A percentile compares a stretch with the other conserved stretches of the same genome.
These are phyloP conservation scores for Magallana gigas DNA, from an alignment of 1,140 invertebrate species.

Conservation along the genomic window DNA sequence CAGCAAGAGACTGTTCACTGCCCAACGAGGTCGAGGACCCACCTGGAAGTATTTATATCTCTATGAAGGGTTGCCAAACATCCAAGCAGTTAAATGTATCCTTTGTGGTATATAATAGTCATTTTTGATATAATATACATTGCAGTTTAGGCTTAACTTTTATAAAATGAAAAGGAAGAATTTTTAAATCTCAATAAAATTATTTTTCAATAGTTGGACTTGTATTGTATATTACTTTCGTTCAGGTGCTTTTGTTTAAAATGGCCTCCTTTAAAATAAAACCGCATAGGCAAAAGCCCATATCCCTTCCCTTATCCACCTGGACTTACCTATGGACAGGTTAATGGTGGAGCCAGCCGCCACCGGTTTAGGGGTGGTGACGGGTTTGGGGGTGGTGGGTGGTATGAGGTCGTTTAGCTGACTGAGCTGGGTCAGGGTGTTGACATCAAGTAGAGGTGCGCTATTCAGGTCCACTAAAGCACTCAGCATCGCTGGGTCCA, in stretches of 20 bases:
- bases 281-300: no score
- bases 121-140: no score
- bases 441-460: background rate
- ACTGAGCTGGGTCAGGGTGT: constrained; percentile 10
- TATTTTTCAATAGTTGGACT: no score
- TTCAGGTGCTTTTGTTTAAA: no score
- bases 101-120: no score
- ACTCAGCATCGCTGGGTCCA: constrained; percentile 3
- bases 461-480: constrained; percentile 31
- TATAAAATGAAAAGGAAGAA: no score
- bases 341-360: background rate
- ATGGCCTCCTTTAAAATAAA: no score
- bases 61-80: no score
- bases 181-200: no score
- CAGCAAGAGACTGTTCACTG: background rate
- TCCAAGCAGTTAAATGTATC: no score
- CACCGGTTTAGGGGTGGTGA: background rate
- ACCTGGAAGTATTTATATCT: background rate
- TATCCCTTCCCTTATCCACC: background rate
- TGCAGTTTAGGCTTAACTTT: no score
- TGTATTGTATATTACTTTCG: no score
- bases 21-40: background rate
- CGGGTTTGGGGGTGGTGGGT: background rate
- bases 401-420: constrained; percentile 9
- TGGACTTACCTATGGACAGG: background rate